Evolutionary conservation across 1,140 invertebrate genomes (phyloP).

Genomic region (Meteorus sp.): DNA sequence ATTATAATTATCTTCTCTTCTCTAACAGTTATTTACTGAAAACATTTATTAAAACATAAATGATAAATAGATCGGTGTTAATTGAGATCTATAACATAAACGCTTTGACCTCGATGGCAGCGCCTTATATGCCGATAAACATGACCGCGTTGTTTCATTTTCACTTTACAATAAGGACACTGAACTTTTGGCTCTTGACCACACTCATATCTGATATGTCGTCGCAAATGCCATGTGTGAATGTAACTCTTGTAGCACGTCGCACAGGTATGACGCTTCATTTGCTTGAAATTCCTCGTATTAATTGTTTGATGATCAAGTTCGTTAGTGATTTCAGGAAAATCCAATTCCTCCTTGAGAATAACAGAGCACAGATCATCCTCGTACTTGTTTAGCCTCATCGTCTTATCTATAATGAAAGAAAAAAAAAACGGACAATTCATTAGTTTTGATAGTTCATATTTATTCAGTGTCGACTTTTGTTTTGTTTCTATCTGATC

Average conservation of each 20-base stretch:
- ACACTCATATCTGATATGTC: constrained; percentile 49
- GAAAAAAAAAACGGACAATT: background rate
- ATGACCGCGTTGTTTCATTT: constrained; percentile 59
- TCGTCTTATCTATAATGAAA: background rate
- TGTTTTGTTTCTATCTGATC: too few species aligned
- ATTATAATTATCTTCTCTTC: too few species aligned
- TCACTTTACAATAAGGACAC: constrained; percentile 37
- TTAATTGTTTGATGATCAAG: background rate
- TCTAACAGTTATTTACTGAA: too few species aligned
- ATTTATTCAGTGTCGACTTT: too few species aligned
- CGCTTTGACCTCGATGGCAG: constrained; percentile 37
- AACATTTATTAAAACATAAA: too few species aligned
- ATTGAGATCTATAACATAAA: constrained; percentile 43
- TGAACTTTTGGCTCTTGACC: constrained; percentile 43
- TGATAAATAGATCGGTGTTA: too few species aligned
- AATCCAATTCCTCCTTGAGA: background rate
- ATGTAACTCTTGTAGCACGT: constrained; percentile 48
- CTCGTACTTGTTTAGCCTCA: background rate
- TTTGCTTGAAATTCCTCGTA: background rate
- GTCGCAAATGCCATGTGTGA: constrained; percentile 47
- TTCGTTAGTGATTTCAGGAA: background rate
- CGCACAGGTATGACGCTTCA: background rate
- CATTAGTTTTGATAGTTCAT: too few species aligned
- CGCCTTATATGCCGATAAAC: constrained; percentile 67
- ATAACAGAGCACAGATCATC: constrained; percentile 4